Conservation (phyloP, 2,888 invertebrate species). For the Synergus laeviventris region DNA sequence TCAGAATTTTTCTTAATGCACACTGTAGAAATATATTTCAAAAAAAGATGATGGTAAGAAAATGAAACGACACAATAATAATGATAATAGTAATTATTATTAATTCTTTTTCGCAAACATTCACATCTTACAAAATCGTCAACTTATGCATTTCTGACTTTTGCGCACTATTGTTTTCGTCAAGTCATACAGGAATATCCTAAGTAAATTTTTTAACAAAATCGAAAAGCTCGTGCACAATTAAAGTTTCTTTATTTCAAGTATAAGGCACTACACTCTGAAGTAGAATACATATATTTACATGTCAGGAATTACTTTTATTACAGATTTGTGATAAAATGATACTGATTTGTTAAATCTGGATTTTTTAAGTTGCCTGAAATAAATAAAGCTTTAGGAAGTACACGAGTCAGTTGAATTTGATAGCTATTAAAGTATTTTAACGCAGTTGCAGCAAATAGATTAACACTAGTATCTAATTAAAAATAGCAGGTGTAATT, state of each 20-base stretch:
- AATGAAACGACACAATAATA: conserved; percentile 28
- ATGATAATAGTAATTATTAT: conserved; percentile 30
- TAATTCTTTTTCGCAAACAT: conserved; percentile 33
- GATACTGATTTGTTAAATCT: background rate
- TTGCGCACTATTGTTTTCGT: background rate
- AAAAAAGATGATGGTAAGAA: background rate
- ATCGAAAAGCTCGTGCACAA: background rate
- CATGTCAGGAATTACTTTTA: background rate
- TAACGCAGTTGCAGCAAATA: conserved; percentile 62
- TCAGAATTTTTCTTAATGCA: too few species aligned
- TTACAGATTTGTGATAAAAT: background rate
- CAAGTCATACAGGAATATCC: background rate
- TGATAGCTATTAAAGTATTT: conserved; percentile 44
- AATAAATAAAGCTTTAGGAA: background rate
- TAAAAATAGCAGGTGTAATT: conserved; percentile 53
- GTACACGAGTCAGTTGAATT: background rate
- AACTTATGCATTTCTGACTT: conserved; percentile 6
- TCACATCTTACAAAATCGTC: conserved; percentile 9
- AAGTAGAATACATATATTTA: background rate
- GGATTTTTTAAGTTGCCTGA: background rate
- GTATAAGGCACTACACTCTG: background rate
- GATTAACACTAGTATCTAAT: conserved; percentile 59
- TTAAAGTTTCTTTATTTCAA: background rate
- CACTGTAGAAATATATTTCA: too few species aligned
- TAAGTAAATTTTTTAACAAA: background rate